Evolutionary conservation across 2,113 vertebrate genomes (phyloP).

Genomic region (Regulus satrapa): DNA sequence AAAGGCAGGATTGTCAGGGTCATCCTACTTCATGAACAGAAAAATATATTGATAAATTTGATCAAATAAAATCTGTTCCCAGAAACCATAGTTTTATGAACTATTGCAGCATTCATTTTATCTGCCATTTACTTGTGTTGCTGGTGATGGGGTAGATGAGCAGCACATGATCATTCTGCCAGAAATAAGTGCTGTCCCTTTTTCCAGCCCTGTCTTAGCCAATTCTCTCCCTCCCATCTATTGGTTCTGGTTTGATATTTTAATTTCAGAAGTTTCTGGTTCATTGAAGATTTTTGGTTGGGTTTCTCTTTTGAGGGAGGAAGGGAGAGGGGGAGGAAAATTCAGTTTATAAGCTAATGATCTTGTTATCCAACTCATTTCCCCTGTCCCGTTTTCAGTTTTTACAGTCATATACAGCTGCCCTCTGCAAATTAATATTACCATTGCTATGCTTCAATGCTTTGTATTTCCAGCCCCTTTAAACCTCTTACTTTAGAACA

Average conservation of each 20-base stretch:
- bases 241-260: not conserved
- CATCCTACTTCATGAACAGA: not conserved
- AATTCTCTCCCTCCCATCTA: not conserved
- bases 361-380: not conserved
- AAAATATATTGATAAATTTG: not conserved
- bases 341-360: not conserved
- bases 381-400: not conserved
- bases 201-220: not conserved
- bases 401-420: not conserved
- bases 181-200: not conserved
- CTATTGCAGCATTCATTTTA: not conserved
- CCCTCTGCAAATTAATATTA: constrained; percentile 15
- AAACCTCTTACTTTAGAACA: constrained; percentile 9
- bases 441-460: not conserved
- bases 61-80: not conserved
- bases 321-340: rapidly evolving
- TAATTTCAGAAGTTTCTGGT: not conserved
- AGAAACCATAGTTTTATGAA: not conserved
- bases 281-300: not conserved
- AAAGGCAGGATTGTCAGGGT: not conserved
- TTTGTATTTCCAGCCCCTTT: constrained; percentile 14
- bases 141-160: not conserved
- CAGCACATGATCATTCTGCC: not conserved
- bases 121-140: not conserved
- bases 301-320: not conserved